phyloP scores from a whole-genome alignment of 2,888 invertebrate species.

The Cloeon dipterum region DNA sequence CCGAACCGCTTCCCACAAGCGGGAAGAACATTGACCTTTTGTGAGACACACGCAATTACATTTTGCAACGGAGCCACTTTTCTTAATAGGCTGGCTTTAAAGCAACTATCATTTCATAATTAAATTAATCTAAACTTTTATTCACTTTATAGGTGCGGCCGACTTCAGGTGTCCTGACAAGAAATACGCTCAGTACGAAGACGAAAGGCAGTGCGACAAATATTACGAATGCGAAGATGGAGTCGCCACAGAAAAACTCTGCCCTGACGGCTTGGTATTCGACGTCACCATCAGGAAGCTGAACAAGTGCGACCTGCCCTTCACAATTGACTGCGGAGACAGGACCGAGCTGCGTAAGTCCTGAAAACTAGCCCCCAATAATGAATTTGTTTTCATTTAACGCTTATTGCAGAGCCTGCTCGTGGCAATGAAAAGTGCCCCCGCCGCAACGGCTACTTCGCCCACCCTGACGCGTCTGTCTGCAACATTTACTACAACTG shows the following conservation, averaged over 20 bases:
- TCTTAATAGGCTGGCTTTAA: too few relatives aligned
- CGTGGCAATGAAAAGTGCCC: slow-evolving; percentile 49
- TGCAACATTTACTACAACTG: slow-evolving; percentile 79
- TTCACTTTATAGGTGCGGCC: too few relatives aligned
- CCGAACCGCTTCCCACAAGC: too few relatives aligned
- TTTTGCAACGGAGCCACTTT: too few relatives aligned
- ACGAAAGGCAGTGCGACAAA: slow-evolving; percentile 64
- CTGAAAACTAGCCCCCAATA: too few relatives aligned
- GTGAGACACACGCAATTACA: too few relatives aligned
- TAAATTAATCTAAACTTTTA: too few relatives aligned
- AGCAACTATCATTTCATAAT: too few relatives aligned
- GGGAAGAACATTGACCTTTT: too few relatives aligned
- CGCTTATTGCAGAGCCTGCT: slow-evolving; percentile 56
- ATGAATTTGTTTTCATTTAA: slow-evolving; percentile 5
- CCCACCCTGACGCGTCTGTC: slow-evolving; percentile 57
- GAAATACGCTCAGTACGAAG: slow-evolving; percentile 61
- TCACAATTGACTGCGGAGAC: slow-evolving; percentile 78
- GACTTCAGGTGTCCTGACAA: slow-evolving; percentile 51
- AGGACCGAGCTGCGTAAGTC: slow-evolving; percentile 70
- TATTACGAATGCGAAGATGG: slow-evolving; percentile 60
- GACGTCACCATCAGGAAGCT: slow-evolving; percentile 63
- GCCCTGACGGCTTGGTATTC: slow-evolving; percentile 75
- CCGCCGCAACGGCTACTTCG: slow-evolving; percentile 73
- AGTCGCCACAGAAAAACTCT: slow-evolving; percentile 44
- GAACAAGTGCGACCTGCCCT: slow-evolving; percentile 82